Conservation (phyloP, 2,113 vertebrate species). For the Crotalus helleri region DNA sequence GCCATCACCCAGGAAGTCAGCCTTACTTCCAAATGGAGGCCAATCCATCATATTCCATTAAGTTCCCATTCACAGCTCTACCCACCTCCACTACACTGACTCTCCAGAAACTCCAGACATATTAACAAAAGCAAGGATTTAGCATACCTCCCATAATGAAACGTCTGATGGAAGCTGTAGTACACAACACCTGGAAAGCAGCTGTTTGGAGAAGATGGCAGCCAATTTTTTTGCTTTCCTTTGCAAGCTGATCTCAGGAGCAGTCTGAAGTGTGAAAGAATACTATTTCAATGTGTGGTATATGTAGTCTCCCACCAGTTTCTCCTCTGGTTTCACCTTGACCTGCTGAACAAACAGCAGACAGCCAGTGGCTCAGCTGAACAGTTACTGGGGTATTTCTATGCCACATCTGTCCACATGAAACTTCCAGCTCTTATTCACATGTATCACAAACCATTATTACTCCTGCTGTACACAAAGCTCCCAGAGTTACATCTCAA, state of each 20-base stretch:
- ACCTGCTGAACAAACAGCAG: neutral
- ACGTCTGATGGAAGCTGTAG: neutral
- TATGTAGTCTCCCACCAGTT: neutral
- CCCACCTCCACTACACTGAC: neutral
- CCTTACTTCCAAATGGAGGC: neutral
- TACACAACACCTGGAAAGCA: neutral
- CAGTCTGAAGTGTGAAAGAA: neutral
- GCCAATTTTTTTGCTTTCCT: neutral
- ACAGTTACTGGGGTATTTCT: neutral
- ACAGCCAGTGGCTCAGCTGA: neutral
- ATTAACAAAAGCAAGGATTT: neutral
- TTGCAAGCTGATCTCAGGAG: neutral
- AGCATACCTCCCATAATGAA: neutral
- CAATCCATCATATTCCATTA: neutral
- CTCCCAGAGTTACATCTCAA: neutral
- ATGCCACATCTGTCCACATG: too few relatives aligned
- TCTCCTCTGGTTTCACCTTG: neutral
- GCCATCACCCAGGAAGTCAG: neutral
- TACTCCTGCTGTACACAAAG: neutral
- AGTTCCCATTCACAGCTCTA: neutral
- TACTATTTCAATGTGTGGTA: neutral
- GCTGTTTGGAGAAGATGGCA: neutral
- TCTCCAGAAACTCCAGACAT: neutral
- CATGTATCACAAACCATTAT: too few relatives aligned
- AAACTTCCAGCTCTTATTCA: neutral